phyloP scores from a whole-genome alignment of 2,888 invertebrate genomes.

The Agriotes lineatus region DNA sequence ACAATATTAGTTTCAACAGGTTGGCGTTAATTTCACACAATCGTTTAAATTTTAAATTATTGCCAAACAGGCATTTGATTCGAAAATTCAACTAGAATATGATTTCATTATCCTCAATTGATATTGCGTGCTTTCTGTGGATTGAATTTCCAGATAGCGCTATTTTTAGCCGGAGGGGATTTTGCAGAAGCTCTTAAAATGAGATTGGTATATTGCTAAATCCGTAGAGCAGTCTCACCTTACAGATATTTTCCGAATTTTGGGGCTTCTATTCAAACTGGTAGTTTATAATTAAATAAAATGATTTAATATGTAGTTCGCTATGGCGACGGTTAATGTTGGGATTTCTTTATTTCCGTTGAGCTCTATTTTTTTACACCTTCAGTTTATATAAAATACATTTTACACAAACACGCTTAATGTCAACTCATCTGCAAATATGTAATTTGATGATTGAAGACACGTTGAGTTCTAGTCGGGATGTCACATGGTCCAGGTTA shows the following conservation, averaged over 20 bases:
- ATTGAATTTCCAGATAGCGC: conserved; percentile 26
- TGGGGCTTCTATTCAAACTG: too few species aligned
- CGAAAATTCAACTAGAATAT: not conserved
- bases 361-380: not conserved
- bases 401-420: too few species aligned
- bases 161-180: conserved; percentile 28
- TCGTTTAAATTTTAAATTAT: too few species aligned
- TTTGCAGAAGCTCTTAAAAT: conserved; percentile 29
- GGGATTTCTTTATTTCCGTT: too few species aligned
- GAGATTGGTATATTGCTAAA: conserved; percentile 15
- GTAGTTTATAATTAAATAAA: too few species aligned
- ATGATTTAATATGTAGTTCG: too few species aligned
- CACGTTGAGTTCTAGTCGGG: not conserved
- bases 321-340: too few species aligned
- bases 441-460: conserved; percentile 16
- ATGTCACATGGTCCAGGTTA: not conserved
- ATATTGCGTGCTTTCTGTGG: conserved; percentile 28
- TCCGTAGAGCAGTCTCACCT: conserved; percentile 1
- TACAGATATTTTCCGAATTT: conserved; percentile 4
- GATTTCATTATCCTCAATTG: not conserved
- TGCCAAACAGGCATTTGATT: not conserved
- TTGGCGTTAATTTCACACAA: too few species aligned
- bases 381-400: too few species aligned
- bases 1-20: too few species aligned
- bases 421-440: too few species aligned